phyloP scores from a whole-genome alignment of 2,888 invertebrate species.

The Mylabris sibirica region DNA sequence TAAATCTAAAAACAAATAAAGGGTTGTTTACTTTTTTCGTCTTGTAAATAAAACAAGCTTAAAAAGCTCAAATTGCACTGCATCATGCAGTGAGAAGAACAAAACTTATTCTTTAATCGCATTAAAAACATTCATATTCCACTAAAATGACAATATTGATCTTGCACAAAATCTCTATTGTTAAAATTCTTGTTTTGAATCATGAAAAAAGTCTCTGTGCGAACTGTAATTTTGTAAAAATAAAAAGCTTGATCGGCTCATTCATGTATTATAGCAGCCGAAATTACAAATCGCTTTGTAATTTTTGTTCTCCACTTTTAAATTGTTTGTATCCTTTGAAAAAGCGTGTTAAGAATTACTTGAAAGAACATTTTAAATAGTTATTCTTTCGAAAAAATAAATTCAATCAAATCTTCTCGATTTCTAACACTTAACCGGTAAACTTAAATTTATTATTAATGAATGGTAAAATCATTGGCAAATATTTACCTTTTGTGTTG shows the following conservation, averaged over 20 bases:
- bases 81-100: background rate
- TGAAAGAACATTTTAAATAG: too few species aligned
- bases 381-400: too few species aligned
- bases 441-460: background rate
- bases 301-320: too few species aligned
- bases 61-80: slow-evolving; percentile 7
- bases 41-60: background rate
- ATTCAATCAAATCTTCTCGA: background rate
- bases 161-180: background rate
- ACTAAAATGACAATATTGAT: background rate
- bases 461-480: background rate
- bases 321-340: too few species aligned
- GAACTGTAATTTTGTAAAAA: too few species aligned
- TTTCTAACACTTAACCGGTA: background rate
- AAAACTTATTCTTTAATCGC: background rate
- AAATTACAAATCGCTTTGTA: too few species aligned
- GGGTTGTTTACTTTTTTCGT: background rate
- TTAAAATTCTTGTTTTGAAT: too few species aligned
- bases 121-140: background rate
- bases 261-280: too few species aligned
- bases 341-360: too few species aligned
- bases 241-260: too few species aligned
- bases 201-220: too few species aligned
- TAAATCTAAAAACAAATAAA: slow-evolving; percentile 9
- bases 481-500: background rate